Conservation (phyloP, 1,140 invertebrate genomes). For the Meloidogyne chitwoodi region DNA sequence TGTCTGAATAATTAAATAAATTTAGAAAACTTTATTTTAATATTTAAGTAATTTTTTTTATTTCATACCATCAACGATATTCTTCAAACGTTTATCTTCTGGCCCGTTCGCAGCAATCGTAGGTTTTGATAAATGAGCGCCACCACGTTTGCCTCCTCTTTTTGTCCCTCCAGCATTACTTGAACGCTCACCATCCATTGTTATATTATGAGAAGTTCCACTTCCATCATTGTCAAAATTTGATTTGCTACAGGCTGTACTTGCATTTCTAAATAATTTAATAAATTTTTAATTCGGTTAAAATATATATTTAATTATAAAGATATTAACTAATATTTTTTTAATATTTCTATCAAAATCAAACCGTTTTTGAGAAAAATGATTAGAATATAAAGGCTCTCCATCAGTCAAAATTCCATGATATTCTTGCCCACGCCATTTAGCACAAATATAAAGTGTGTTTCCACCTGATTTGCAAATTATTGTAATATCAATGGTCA, state of each 20-base stretch:
- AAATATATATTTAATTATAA: background rate
- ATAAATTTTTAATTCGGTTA: too few relatives aligned
- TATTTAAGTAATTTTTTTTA: background rate
- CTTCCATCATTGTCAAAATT: slow-evolving; percentile 8
- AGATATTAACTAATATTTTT: too few relatives aligned
- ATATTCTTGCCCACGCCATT: slow-evolving; percentile 38
- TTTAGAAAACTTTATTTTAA: too few relatives aligned
- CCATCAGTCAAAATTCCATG: slow-evolving; percentile 35
- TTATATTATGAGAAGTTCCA: background rate
- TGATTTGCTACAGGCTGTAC: background rate
- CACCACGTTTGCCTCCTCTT: background rate
- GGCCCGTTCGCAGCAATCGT: background rate
- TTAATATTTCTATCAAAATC: background rate
- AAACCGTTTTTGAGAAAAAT: slow-evolving; percentile 30
- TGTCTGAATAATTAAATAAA: background rate
- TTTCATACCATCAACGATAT: background rate
- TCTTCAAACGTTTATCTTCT: background rate
- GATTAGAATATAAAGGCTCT: slow-evolving; percentile 26
- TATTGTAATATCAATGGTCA: slow-evolving; percentile 31
- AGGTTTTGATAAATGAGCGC: background rate
- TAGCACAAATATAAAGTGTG: slow-evolving; percentile 32
- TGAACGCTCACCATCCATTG: background rate
- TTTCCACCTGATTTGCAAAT: slow-evolving; percentile 34
- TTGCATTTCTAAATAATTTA: background rate
- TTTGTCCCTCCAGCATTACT: background rate